Conservation (phyloP, 2,888 invertebrate genomes). For the Elmis aenea region DNA sequence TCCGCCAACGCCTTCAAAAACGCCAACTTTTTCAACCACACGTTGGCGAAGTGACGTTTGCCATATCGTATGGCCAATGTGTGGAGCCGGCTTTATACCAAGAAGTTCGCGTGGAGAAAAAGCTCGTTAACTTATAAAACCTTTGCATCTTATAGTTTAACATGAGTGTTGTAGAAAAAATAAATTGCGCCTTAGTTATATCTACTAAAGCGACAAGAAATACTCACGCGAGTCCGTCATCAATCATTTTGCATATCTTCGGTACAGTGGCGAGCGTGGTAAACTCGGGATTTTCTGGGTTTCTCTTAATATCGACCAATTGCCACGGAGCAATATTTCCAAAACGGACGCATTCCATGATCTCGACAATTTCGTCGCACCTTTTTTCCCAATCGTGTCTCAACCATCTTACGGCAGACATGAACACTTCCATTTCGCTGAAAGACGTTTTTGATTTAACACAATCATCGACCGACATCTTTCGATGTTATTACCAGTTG, state of each 20-base stretch:
- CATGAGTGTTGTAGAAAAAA: too few relatives aligned
- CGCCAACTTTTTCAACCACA: too few relatives aligned
- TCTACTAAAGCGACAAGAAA: too few relatives aligned
- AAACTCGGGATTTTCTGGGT: conserved; percentile 68
- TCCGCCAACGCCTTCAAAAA: too few relatives aligned
- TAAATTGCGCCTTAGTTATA: not conserved
- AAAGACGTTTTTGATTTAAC: conserved; percentile 13
- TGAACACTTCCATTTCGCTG: conserved; percentile 71
- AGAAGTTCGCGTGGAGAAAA: too few relatives aligned
- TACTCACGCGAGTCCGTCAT: conserved; percentile 73
- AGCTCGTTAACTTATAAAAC: too few relatives aligned
- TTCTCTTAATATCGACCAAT: conserved; percentile 70
- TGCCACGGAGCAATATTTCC: conserved; percentile 77
- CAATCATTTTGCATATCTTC: conserved; percentile 70
- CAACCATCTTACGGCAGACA: conserved; percentile 77
- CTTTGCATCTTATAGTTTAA: too few relatives aligned
- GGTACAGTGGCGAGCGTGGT: conserved; percentile 62
- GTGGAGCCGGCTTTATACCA: too few relatives aligned
- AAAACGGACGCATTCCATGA: conserved; percentile 70
- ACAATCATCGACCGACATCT: not conserved
- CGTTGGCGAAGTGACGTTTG: too few relatives aligned
- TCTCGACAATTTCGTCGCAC: conserved; percentile 52
- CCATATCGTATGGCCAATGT: too few relatives aligned
- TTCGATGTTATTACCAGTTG: conserved; percentile 53
- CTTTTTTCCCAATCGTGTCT: conserved; percentile 65